Percentiles rank a stretch among this genome's conserved stretches.
These are phyloP conservation scores for Macrochelys suwanniensis DNA, from an alignment of 2,797 vertebrate species.

Conservation along the genomic window DNA sequence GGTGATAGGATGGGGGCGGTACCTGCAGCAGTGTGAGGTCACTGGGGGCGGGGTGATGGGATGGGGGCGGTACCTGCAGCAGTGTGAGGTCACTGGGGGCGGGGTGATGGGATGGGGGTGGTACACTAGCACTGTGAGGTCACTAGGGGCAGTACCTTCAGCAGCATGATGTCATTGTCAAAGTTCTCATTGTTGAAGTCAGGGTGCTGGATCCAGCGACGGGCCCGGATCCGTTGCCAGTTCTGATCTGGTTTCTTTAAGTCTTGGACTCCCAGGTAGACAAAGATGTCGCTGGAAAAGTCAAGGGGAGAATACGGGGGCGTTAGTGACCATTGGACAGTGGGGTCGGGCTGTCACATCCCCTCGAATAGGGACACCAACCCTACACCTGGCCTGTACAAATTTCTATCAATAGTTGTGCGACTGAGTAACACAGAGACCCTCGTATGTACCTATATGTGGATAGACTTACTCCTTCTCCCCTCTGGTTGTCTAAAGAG, in stretches of 20 bases:
- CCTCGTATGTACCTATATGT: neutral
- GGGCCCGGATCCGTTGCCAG: neutral
- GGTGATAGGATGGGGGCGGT: too few species aligned
- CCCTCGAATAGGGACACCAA: neutral
- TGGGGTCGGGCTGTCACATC: fast-evolving
- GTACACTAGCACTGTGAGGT: too few species aligned
- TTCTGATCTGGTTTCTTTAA: neutral
- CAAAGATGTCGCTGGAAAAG: neutral
- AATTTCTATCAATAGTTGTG: neutral
- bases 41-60: too few species aligned
- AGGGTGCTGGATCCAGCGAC: neutral
- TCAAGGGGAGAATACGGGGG: neutral
- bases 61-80: too few species aligned
- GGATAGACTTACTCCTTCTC: neutral
- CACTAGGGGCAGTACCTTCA: neutral
- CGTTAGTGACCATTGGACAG: neutral
- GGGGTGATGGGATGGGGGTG: neutral
- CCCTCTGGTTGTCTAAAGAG: neutral
- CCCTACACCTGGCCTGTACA: neutral
- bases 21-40: too few species aligned
- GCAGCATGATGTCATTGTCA: neutral
- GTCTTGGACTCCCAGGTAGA: neutral
- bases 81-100: too few species aligned
- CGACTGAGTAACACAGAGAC: neutral
- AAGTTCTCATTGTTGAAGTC: neutral